phyloP scores from a whole-genome alignment of 2,888 invertebrate genomes.

The Lagria hirta region DNA sequence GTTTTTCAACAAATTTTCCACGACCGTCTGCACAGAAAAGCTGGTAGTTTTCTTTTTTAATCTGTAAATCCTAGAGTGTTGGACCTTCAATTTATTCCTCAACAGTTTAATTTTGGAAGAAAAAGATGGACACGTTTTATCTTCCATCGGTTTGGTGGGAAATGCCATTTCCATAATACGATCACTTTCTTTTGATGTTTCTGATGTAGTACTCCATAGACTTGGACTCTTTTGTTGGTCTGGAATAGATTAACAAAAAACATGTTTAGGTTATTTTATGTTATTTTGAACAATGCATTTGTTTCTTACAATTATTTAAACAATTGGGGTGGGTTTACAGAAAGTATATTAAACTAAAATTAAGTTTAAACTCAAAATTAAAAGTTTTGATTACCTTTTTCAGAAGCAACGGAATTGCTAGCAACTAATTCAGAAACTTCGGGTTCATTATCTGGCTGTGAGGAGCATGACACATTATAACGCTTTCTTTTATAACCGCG shows the following conservation, averaged over 20 bases:
- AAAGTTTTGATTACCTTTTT: conserved; percentile 1
- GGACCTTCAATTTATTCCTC: conserved; percentile 4
- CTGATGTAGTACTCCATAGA: conserved; percentile 3
- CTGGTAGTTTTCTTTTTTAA: conserved; percentile 4
- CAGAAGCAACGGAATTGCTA: neutral
- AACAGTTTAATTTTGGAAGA: neutral
- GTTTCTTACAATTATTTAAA: conserved; percentile 1
- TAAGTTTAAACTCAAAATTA: neutral
- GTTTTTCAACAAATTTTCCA: conserved; percentile 4
- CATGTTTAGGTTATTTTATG: neutral
- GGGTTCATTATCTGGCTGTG: neutral
- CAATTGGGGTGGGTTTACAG: neutral
- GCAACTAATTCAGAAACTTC: neutral
- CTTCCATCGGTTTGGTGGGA: neutral
- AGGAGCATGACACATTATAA: neutral
- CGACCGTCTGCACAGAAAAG: conserved; percentile 2
- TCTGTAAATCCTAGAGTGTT: conserved; percentile 2
- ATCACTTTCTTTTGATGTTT: conserved; percentile 4
- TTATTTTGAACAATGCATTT: neutral
- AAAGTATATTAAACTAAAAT: conserved; percentile 2
- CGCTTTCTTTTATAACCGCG: conserved; percentile 1
- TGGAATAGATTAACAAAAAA: neutral
- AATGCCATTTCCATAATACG: conserved; percentile 1
- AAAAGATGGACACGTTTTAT: conserved; percentile 2
- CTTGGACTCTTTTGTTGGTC: conserved; percentile 1